Evolutionary conservation across 53 echinoderm and acorn worm genomes (phyloP), one percentile per base, ranked within the genome.

Genomic region (Echinometra lucunter): DNA sequence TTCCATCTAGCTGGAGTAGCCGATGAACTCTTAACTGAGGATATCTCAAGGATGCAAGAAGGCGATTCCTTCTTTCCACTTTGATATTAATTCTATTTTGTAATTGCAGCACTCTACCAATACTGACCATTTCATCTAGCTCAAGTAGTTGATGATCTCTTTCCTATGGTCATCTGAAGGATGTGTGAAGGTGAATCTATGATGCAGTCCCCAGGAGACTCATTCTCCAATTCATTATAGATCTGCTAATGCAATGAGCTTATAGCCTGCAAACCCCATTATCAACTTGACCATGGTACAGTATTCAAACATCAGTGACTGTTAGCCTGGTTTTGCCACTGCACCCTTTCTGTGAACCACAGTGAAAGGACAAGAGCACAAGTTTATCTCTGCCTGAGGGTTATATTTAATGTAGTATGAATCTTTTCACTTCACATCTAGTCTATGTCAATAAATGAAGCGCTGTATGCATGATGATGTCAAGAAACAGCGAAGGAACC

Each of bases 171-270:
- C 6, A 18, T 30, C 49, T 85, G 28, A 8, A 49, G 47, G 49
- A 49, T 37, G 13, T 53, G 6, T 85, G 49, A 49, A 85, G 85
- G 53, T 83, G 45, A 83, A 45, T 35, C 16, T n/a, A 9, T 30
- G 42, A 78, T 78, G 42, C 38, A 38, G 28, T 85, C 85, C 45
- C 85, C 49, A 85, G 45, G 1, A n/a, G n/a, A n/a, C 49, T 85
- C 85, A 28, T n/a, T 16, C 0, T 30, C 44, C 81, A 81, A 81
- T 44, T 81, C 81, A 81, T 81, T 23, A 47, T 11, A 85, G 85
- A 85, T 85, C 85, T 85, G 85, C 28, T 85, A 85, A 47, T 10
- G 30, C 85, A 85, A 85, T 85, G 53, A 85, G 49, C 85, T 12
- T 11, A 25, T 49, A 28, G 49, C 4, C 45, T 85, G 85, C 12